These are phyloP conservation scores for Oreochromis spilurus DNA, from an alignment of 2,113 vertebrate species.

Conservation along the genomic window DNA sequence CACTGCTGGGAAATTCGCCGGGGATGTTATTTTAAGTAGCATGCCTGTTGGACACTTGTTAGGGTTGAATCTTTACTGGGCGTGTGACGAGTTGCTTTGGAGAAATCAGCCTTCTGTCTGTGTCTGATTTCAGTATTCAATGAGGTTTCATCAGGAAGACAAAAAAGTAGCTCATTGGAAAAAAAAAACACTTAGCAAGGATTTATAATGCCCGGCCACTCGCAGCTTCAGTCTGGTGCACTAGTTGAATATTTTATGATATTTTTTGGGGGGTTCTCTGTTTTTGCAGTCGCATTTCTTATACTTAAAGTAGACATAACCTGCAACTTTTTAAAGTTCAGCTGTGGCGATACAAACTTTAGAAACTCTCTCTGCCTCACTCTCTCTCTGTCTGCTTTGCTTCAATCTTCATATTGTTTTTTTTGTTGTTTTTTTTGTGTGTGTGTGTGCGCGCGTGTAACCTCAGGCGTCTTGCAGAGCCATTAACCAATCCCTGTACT, in stretches of 20 bases:
- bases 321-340: not conserved
- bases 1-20: not conserved
- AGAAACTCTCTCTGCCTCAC: not conserved
- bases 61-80: not conserved
- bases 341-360: not conserved
- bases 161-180: not conserved
- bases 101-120: not conserved
- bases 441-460: accelerated
- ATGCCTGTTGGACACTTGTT: not conserved
- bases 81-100: not conserved
- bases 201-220: not conserved
- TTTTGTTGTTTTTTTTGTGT: not conserved
- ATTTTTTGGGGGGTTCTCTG: not conserved
- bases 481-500: constrained; percentile 39
- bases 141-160: not conserved
- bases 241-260: not conserved
- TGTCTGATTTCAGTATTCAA: not conserved
- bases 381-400: not conserved
- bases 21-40: constrained; percentile 16
- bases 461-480: constrained; percentile 28
- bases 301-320: not conserved
- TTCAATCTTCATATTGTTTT: constrained; percentile 33
- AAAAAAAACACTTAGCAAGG: not conserved
- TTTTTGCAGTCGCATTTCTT: not conserved
- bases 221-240: not conserved